Conservation (phyloP, 2,888 invertebrate genomes). For the Brachylomia viminalis region DNA sequence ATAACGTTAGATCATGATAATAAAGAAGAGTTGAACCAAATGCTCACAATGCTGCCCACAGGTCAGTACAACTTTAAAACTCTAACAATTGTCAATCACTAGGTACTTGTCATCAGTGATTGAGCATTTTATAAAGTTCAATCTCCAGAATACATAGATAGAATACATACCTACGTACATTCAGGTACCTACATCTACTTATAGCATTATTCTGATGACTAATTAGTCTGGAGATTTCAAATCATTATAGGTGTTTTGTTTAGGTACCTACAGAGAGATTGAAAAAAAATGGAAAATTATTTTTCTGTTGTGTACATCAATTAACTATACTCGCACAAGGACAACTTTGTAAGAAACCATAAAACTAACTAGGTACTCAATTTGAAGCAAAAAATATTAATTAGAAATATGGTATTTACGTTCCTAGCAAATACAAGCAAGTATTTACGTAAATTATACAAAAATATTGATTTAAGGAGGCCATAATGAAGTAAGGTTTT, state of each 20-base stretch:
- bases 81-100: no score
- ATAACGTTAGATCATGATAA: background rate
- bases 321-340: background rate
- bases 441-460: conserved; percentile 3
- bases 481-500: conserved; percentile 8
- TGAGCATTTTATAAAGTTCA: no score
- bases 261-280: background rate
- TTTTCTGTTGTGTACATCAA: background rate
- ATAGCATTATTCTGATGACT: background rate
- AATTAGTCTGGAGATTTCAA: background rate
- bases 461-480: conserved; percentile 2
- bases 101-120: no score
- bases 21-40: background rate
- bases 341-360: conserved; percentile 1
- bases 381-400: background rate
- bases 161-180: no score
- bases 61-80: background rate
- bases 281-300: background rate
- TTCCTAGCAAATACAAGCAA: background rate
- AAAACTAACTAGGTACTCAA: background rate
- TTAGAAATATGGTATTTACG: background rate
- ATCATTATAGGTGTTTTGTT: background rate
- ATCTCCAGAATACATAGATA: no score
- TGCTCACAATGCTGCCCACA: background rate
- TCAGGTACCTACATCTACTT: background rate